Percentiles rank a stretch among this genome's conserved stretches.
Evolutionary conservation across 2,113 vertebrate species (phyloP).

Genomic region (Chiloscyllium plagiosum): DNA sequence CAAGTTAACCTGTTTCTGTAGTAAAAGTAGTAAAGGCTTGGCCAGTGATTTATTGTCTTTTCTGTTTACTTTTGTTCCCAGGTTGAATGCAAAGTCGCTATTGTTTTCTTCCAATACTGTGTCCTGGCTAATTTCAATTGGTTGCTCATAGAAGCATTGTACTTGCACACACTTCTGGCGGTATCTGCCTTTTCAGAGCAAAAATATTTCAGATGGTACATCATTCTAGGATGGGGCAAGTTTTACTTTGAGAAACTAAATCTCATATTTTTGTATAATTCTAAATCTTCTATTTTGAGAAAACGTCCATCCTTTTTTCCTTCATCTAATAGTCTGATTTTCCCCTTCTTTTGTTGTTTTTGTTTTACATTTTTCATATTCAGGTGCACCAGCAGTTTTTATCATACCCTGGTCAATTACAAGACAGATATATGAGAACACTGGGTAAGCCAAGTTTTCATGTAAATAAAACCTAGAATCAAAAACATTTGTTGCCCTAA

Average conservation of each 20-base stretch:
- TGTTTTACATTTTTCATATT: constrained; percentile 38
- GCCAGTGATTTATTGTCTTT: constrained; percentile 15
- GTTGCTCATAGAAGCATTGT: constrained; percentile 86
- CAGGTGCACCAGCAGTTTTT: constrained; percentile 70
- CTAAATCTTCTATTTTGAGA: neutral
- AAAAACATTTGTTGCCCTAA: neutral
- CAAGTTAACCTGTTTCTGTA: too few species aligned
- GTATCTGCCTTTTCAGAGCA: constrained; percentile 80
- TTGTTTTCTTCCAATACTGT: constrained; percentile 87
- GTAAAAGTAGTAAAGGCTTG: neutral
- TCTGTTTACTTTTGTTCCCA: constrained; percentile 51
- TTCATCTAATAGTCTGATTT: neutral
- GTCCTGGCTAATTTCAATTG: constrained; percentile 92
- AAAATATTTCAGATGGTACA: constrained; percentile 76
- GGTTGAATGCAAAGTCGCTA: constrained; percentile 77
- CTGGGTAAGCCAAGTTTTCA: constrained; percentile 61
- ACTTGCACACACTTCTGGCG: constrained; percentile 79
- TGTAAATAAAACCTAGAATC: neutral
- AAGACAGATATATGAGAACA: constrained; percentile 75
- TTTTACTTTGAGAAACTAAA: constrained; percentile 38
- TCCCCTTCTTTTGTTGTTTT: neutral
- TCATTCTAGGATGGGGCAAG: constrained; percentile 84
- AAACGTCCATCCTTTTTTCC: neutral
- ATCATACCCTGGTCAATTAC: constrained; percentile 70
- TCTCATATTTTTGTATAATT: constrained; percentile 2